These are phyloP conservation scores for Desoria tigrina DNA, from an alignment of 2,888 invertebrate species.

Conservation along the genomic window DNA sequence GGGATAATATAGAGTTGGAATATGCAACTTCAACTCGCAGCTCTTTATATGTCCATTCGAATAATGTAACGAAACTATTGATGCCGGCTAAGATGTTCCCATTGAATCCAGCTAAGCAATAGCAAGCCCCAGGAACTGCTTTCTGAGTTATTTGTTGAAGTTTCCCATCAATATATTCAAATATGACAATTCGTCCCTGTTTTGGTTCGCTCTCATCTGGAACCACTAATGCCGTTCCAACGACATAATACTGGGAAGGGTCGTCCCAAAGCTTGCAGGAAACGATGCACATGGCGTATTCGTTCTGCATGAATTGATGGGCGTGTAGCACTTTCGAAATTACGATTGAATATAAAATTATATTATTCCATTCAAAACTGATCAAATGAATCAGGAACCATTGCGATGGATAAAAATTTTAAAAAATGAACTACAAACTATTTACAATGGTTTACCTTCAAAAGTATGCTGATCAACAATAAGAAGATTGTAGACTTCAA, in stretches of 20 bases:
- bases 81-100: conserved; percentile 93
- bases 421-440: background rate
- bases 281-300: conserved; percentile 86
- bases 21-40: conserved; percentile 93
- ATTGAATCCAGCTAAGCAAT: conserved; percentile 89
- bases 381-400: too few species aligned
- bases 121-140: conserved; percentile 94
- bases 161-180: conserved; percentile 82
- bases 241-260: conserved; percentile 85
- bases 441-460: conserved; percentile 63
- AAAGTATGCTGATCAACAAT: conserved; percentile 96
- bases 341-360: conserved; percentile 1
- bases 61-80: conserved; percentile 93
- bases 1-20: conserved; percentile 93
- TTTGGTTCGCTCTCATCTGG: conserved; percentile 96
- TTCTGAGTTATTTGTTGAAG: conserved; percentile 86
- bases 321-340: conserved; percentile 82
- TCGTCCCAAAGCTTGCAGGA: conserved; percentile 91
- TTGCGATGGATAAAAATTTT: conserved; percentile 6
- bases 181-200: conserved; percentile 84
- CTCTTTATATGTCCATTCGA: conserved; percentile 97
- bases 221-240: conserved; percentile 90
- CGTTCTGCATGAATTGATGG: conserved; percentile 86
- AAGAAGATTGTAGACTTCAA: conserved; percentile 85
- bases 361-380: too few species aligned